Conservation (phyloP, 2,888 invertebrate species). For the Epiblema foenella region DNA sequence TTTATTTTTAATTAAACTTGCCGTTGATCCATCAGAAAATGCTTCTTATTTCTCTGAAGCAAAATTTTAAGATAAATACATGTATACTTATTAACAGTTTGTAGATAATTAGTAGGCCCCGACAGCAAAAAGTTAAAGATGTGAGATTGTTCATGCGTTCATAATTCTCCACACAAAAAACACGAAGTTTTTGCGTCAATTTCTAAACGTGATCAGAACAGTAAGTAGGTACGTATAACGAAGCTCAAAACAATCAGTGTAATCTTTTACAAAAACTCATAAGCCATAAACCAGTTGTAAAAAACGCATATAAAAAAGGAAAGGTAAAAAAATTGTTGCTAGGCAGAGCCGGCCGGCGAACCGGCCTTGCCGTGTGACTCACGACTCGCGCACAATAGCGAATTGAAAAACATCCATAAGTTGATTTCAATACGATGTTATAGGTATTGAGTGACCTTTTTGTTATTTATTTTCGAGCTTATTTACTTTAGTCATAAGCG, state of each 20-base stretch:
- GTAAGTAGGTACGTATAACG: slow-evolving; percentile 22
- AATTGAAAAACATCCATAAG: slow-evolving; percentile 36
- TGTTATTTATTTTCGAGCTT: slow-evolving; percentile 9
- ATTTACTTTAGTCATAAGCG: slow-evolving; percentile 1
- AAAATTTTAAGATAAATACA: background rate
- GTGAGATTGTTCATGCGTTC: background rate
- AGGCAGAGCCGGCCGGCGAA: slow-evolving; percentile 75
- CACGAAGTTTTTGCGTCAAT: slow-evolving; percentile 21
- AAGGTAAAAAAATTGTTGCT: slow-evolving; percentile 59
- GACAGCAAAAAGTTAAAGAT: background rate
- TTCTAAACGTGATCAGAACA: slow-evolving; percentile 21
- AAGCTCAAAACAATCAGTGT: slow-evolving; percentile 31
- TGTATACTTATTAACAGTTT: background rate
- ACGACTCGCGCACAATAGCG: slow-evolving; percentile 47
- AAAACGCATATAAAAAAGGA: slow-evolving; percentile 30
- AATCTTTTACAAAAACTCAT: slow-evolving; percentile 30
- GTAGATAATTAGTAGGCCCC: background rate
- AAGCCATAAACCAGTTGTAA: slow-evolving; percentile 27
- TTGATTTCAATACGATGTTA: slow-evolving; percentile 24
- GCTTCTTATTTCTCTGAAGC: background rate
- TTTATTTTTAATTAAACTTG: background rate
- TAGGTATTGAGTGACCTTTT: slow-evolving; percentile 11
- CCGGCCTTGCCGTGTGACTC: slow-evolving; percentile 79
- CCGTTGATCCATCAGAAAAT: background rate
- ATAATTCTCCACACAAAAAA: slow-evolving; percentile 8